Evolutionary conservation across 2,888 invertebrate genomes (phyloP).

Genomic region (Cryptophagus acutangulus): DNA sequence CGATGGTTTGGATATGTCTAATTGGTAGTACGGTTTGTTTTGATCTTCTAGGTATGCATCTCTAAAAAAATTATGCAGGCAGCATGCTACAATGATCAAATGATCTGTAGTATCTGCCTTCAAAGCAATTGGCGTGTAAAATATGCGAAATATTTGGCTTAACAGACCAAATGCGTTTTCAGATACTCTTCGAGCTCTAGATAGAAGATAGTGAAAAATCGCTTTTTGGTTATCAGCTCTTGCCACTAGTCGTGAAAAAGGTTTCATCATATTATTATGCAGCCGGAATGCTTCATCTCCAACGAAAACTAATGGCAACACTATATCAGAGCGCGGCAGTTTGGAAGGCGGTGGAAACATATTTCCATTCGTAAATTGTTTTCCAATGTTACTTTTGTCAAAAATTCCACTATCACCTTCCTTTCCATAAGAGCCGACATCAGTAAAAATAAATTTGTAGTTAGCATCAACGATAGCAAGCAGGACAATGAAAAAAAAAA

Average conservation of each 20-base stretch:
- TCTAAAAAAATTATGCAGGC: too few species aligned
- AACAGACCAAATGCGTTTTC: constrained; percentile 31
- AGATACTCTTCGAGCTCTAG: constrained; percentile 24
- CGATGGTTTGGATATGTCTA: too few species aligned
- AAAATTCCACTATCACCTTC: constrained; percentile 28
- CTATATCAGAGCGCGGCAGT: constrained; percentile 3
- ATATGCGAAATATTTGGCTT: constrained; percentile 28
- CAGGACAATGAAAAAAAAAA: constrained; percentile 23
- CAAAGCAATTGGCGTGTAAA: constrained; percentile 25
- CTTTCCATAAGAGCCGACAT: constrained; percentile 27
- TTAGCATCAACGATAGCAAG: constrained; percentile 23
- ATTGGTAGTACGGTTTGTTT: too few species aligned
- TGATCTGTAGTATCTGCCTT: constrained; percentile 14
- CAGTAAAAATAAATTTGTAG: constrained; percentile 25
- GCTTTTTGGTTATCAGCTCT: constrained; percentile 8
- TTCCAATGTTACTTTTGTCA: constrained; percentile 22
- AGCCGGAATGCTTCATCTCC: constrained; percentile 28
- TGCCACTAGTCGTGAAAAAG: constrained; percentile 13
- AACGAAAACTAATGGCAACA: constrained; percentile 23
- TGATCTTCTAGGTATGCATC: too few species aligned
- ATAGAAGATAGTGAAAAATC: constrained; percentile 27
- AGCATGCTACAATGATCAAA: constrained; percentile 23
- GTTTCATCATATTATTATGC: constrained; percentile 23
- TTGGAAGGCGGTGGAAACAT: constrained; percentile 10
- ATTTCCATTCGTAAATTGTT: constrained; percentile 16